These are phyloP conservation scores for Aphelinus certus DNA, from an alignment of 1,140 invertebrate species.

Conservation along the genomic window DNA sequence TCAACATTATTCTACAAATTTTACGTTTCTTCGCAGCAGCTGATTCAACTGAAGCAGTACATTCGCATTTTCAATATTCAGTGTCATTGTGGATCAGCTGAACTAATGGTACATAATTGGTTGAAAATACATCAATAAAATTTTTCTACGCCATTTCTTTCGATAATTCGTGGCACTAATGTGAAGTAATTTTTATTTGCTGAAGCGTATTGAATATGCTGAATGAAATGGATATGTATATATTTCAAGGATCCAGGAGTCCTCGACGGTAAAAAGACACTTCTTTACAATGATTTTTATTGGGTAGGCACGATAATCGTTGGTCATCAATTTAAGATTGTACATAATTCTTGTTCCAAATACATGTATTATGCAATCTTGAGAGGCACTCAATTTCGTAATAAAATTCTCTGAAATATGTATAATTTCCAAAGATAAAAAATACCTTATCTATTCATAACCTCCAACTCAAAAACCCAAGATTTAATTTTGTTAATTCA, in stretches of 20 bases:
- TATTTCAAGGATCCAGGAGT: slow-evolving; percentile 19
- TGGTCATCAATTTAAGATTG: background rate
- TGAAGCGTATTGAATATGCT: background rate
- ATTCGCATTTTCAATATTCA: slow-evolving; percentile 18
- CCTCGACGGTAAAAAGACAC: slow-evolving; percentile 13
- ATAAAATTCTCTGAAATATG: no score
- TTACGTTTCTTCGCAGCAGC: slow-evolving; percentile 15
- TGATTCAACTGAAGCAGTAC: slow-evolving; percentile 24
- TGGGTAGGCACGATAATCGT: slow-evolving; percentile 23
- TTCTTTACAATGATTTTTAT: slow-evolving; percentile 5
- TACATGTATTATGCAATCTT: no score
- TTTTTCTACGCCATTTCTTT: slow-evolving; percentile 8
- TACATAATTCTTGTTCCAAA: no score
- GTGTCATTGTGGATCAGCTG: background rate
- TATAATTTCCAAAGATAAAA: no score
- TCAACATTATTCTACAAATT: slow-evolving; percentile 28
- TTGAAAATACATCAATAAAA: slow-evolving; percentile 13
- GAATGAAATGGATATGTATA: slow-evolving; percentile 6
- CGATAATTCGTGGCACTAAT: slow-evolving; percentile 2
- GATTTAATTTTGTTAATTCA: no score
- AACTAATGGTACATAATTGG: background rate
- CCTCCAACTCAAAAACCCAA: no score
- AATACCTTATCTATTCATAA: no score
- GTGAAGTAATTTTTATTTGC: background rate
- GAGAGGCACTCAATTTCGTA: no score